Percentiles rank a stretch among this genome's conserved stretches.
These are phyloP conservation scores for Anoplius nigerrimus DNA, from an alignment of 2,888 invertebrate genomes.

Conservation along the genomic window DNA sequence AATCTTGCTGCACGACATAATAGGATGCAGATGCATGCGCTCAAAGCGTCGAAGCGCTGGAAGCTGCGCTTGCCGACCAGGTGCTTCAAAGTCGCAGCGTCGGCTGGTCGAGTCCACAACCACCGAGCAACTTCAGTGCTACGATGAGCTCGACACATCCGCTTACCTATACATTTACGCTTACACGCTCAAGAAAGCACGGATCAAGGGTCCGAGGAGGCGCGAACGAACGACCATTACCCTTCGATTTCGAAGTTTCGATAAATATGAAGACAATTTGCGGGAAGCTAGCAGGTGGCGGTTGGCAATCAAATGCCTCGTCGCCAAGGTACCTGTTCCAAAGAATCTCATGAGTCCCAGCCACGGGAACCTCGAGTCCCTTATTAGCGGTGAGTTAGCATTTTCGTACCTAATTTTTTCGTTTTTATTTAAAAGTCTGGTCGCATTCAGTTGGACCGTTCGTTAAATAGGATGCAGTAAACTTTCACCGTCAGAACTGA, in stretches of 20 bases:
- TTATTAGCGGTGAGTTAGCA: conserved; percentile 67
- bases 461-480: too few species aligned
- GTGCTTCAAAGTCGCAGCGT: conserved; percentile 76
- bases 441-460: too few species aligned
- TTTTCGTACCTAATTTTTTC: too few species aligned
- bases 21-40: conserved; percentile 89
- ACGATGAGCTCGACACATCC: conserved; percentile 86
- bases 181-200: conserved; percentile 73
- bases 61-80: conserved; percentile 82
- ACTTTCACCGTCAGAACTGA: too few species aligned
- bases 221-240: conserved; percentile 89
- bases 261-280: conserved; percentile 90
- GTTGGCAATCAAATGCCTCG: conserved; percentile 83
- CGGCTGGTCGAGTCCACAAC: conserved; percentile 79
- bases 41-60: conserved; percentile 83
- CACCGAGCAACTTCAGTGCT: conserved; percentile 61
- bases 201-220: conserved; percentile 77
- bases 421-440: too few species aligned
- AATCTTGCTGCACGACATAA: conserved; percentile 84
- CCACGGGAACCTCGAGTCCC: conserved; percentile 77
- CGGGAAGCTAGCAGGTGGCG: conserved; percentile 91
- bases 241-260: conserved; percentile 88
- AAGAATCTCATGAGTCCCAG: conserved; percentile 69
- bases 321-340: conserved; percentile 74
- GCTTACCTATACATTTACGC: conserved; percentile 91